A percentile compares a stretch with the other conserved stretches of the same genome.
Conservation (phyloP, 1,140 invertebrate genomes). For the Sarcophaga peregrina region DNA sequence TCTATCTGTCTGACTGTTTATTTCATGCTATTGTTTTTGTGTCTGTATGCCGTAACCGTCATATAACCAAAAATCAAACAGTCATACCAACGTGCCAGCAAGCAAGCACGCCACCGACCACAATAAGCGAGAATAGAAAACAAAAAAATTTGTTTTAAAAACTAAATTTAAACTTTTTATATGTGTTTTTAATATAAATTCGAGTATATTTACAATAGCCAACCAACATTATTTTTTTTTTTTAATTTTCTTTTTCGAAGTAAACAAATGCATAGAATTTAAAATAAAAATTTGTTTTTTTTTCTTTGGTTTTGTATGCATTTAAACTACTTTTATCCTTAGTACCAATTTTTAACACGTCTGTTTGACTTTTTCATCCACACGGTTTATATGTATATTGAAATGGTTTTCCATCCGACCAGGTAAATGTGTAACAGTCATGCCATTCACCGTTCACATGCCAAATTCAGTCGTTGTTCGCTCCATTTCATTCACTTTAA, state of each 20-base stretch:
- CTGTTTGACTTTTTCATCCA: background rate
- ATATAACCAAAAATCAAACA: background rate
- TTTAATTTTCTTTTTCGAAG: background rate
- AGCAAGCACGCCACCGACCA: background rate
- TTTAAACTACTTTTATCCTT: constrained; percentile 4
- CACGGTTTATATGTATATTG: background rate
- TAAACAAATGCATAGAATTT: background rate
- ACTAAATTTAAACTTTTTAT: constrained; percentile 10
- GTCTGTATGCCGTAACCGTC: background rate
- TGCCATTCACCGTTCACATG: background rate
- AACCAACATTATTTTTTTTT: background rate
- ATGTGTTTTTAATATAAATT: background rate
- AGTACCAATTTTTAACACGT: background rate
- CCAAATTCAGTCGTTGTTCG: background rate
- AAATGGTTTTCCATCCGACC: background rate
- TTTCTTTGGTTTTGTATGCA: background rate
- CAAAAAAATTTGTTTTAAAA: background rate
- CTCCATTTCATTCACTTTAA: background rate
- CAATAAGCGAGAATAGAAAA: background rate
- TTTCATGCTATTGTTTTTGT: background rate
- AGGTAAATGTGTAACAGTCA: constrained; percentile 15
- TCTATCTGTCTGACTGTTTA: background rate
- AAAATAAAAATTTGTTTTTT: background rate
- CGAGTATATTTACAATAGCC: constrained; percentile 1
- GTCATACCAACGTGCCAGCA: background rate